A percentile compares a stretch with the other conserved stretches of the same genome.
phyloP scores from a whole-genome alignment of 2,888 invertebrate species.

The Xestia rhomboidea region DNA sequence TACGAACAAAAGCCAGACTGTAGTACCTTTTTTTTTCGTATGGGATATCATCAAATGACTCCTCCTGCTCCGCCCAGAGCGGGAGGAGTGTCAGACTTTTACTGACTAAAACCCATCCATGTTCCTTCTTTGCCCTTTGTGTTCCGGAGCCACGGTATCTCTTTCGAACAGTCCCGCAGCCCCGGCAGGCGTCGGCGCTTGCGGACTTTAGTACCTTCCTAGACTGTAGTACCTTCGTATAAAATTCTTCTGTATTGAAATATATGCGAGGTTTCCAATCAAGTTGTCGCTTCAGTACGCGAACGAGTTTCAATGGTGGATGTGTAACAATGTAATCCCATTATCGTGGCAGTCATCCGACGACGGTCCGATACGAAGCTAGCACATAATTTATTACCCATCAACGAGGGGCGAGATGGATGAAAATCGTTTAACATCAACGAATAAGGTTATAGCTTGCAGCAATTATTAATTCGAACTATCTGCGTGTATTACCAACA shows the following conservation, averaged over 20 bases:
- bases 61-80: too few relatives aligned
- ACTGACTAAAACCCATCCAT: too few relatives aligned
- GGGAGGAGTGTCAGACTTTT: too few relatives aligned
- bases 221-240: neutral
- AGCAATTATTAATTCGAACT: slow-evolving; percentile 34
- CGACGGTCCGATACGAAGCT: slow-evolving; percentile 44
- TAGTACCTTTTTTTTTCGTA: too few relatives aligned
- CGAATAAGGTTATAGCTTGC: slow-evolving; percentile 29
- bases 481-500: neutral
- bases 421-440: slow-evolving; percentile 52
- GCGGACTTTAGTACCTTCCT: too few relatives aligned
- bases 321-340: slow-evolving; percentile 58
- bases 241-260: slow-evolving; percentile 38
- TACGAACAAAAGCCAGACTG: too few relatives aligned
- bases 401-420: slow-evolving; percentile 39
- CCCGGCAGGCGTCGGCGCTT: too few relatives aligned
- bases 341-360: slow-evolving; percentile 52
- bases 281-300: slow-evolving; percentile 50
- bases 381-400: slow-evolving; percentile 55
- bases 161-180: too few relatives aligned
- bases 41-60: too few relatives aligned
- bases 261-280: slow-evolving; percentile 55
- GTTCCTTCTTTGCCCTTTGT: too few relatives aligned
- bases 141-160: too few relatives aligned
- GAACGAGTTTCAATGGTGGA: slow-evolving; percentile 49